These are phyloP conservation scores for Hypocryptadius cinnamomeus DNA, from an alignment of 2,113 vertebrate species.

Conservation along the genomic window DNA sequence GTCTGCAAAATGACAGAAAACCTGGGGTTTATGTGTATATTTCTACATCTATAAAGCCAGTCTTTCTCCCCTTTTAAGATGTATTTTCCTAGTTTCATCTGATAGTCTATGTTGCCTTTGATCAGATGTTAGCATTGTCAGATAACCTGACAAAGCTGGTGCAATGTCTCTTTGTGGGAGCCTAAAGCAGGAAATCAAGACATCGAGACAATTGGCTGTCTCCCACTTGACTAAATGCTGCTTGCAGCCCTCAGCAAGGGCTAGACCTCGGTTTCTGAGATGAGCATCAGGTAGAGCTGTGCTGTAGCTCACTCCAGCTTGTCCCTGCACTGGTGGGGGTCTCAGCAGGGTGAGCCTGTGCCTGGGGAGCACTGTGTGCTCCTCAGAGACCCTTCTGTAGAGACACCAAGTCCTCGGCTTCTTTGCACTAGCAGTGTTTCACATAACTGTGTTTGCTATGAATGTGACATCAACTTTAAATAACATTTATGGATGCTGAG, in stretches of 20 bases:
- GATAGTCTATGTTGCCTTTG: neutral
- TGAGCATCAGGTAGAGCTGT: neutral
- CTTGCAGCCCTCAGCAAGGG: neutral
- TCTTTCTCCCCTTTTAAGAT: neutral
- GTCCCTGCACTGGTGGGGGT: neutral
- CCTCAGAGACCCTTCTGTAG: neutral
- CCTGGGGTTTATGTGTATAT: neutral
- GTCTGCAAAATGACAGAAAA: neutral
- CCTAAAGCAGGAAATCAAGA: neutral
- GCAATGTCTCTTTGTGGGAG: neutral
- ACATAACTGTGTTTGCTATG: neutral
- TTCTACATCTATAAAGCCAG: neutral
- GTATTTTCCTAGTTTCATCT: neutral
- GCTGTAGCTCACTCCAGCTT: neutral
- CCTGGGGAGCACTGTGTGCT: accelerated
- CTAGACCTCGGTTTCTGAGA: neutral
- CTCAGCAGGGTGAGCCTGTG: neutral
- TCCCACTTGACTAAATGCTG: neutral
- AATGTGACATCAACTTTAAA: neutral
- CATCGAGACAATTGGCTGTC: neutral
- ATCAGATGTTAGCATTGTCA: neutral
- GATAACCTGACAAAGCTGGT: neutral
- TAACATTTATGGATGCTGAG: neutral
- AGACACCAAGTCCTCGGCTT: accelerated
- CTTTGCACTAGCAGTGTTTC: neutral